Base-by-base conservation (phyloP, 1,140 invertebrate species). In the Muscidifurax raptorellus region DNA sequence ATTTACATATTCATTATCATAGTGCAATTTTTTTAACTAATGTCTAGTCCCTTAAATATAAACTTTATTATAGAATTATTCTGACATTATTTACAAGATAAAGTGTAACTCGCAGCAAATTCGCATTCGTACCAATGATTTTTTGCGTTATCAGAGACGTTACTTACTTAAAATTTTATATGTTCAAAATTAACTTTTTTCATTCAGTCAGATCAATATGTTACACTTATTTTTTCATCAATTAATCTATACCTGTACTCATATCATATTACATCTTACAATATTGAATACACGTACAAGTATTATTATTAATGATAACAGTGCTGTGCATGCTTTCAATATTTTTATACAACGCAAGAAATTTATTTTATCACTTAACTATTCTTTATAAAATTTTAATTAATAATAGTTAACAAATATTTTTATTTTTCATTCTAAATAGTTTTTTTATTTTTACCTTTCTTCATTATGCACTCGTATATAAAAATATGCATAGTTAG, bases 81-180 rank as follows among this genome's bases (percentile, higher is more conserved):
- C 27, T 80, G 52, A 80, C 47, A 80, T 67, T 82, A 85, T 85
- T 78, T 85, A 85, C 80, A 85, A 82, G 59, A 32, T 82, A 82
- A 47, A 77, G 52, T 27, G 64, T 69, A 80, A 77, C 59, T 85
- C 64, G 52, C 72, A 40, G 40, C 74, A 82, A 72, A 85, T 77
- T 82, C 32, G 25, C 74, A 64, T 78, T 82, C 81, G 25, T 67
- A 84, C 47, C 59, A 79, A 80, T 79, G 27, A 32, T 36, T 36
- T 76, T 40, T 44, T 47, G 47, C 66, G 30, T 36, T 71, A 64
- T 79, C 4, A 76, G 84, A 85, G 79, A 85, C 84, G 72, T 81
- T 64, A 85, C n/a, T 67, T n/a, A 40, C 79, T 85, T 81, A 81
- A 81, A 85, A 81, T 81, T 85, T 81, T 67, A 52, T 12, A 69